Percentiles rank a stretch among this genome's conserved stretches.
Conservation (phyloP, 2,113 vertebrate genomes). For the Eublepharis macularius region DNA sequence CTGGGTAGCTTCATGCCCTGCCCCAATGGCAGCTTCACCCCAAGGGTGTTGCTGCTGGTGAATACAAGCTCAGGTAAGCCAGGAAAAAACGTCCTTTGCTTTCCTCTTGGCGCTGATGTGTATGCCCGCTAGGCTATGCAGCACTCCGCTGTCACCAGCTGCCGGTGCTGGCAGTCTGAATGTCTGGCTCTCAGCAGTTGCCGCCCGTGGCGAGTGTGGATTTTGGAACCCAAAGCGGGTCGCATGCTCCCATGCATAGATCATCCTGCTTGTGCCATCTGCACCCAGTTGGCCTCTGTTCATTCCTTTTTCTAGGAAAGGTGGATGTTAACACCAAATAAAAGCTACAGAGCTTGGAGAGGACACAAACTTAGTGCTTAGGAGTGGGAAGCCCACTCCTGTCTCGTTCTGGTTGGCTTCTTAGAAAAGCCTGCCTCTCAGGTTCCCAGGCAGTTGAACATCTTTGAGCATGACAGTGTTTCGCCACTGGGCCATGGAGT, state of each 20-base stretch:
- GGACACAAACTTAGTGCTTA: background rate
- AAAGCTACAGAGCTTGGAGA: too few relatives aligned
- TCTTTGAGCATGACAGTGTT: background rate
- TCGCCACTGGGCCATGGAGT: background rate
- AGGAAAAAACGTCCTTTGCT: too few relatives aligned
- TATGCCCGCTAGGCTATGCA: fast-evolving
- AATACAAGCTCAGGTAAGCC: background rate
- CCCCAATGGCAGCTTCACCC: too few relatives aligned
- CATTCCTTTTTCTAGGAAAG: background rate
- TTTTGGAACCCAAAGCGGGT: background rate
- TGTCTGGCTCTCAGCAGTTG: too few relatives aligned
- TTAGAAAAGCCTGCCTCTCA: too few relatives aligned
- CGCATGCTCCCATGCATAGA: background rate
- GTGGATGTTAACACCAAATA: too few relatives aligned
- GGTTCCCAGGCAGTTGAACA: too few relatives aligned
- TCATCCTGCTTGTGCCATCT: background rate
- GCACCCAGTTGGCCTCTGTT: background rate
- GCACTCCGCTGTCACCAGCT: background rate
- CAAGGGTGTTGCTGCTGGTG: background rate
- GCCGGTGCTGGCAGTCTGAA: too few relatives aligned
- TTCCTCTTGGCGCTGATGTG: background rate
- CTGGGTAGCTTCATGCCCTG: background rate
- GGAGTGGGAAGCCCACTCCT: background rate
- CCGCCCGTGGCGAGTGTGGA: background rate
- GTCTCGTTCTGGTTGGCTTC: too few relatives aligned